Percentiles rank a stretch among this genome's conserved stretches.
Conservation (phyloP, 2,113 vertebrate genomes). For the human region DNA sequence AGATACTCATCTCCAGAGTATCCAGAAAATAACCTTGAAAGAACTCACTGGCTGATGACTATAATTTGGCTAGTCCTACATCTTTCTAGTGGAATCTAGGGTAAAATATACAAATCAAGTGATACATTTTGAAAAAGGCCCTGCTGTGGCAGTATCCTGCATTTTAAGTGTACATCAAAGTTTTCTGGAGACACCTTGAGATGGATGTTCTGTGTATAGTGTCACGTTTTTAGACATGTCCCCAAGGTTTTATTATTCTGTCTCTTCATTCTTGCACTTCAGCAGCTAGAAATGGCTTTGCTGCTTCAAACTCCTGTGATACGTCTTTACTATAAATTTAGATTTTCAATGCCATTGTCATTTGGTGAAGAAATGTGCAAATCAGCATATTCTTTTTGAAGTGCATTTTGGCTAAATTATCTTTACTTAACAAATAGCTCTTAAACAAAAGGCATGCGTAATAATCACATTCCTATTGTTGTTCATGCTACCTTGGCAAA, state of each 20-base stretch:
- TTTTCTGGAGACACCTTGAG: background rate
- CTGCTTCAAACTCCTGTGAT: constrained; percentile 43
- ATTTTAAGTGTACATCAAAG: background rate
- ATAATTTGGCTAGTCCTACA: background rate
- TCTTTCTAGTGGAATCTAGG: background rate
- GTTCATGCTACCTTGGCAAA: constrained; percentile 59
- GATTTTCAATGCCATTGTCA: constrained; percentile 60
- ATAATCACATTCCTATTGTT: constrained; percentile 54
- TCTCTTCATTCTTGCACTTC: constrained; percentile 57
- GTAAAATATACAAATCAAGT: background rate
- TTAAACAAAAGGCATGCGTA: constrained; percentile 47
- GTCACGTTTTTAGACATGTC: constrained; percentile 46
- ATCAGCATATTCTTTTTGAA: constrained; percentile 19
- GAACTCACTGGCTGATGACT: background rate
- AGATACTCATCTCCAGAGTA: background rate
- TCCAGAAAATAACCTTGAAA: background rate
- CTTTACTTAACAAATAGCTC: constrained; percentile 52
- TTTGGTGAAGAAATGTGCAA: constrained; percentile 56
- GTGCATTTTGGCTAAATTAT: constrained; percentile 52
- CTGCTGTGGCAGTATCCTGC: background rate
- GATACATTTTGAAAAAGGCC: background rate
- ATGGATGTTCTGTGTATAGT: background rate
- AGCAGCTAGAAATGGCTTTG: constrained; percentile 69
- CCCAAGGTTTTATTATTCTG: constrained; percentile 48
- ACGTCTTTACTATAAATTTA: constrained; percentile 66